Evolutionary conservation across 2,797 vertebrate species (phyloP).

Genomic region (Catamblyrhynchus diadema): DNA sequence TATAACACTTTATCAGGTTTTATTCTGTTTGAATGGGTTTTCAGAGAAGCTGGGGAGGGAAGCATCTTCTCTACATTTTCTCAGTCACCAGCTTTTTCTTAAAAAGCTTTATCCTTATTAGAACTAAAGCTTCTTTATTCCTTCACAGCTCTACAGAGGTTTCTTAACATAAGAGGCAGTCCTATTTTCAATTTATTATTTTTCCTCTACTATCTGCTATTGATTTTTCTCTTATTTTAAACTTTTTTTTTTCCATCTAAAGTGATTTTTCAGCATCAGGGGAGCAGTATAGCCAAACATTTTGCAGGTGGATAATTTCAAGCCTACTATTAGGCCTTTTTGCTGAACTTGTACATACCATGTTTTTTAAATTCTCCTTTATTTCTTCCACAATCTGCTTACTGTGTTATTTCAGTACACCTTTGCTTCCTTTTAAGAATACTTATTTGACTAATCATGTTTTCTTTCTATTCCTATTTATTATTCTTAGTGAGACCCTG

Average conservation of each 20-base stretch:
- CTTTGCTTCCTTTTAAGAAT: background rate
- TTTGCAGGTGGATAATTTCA: background rate
- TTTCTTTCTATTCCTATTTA: background rate
- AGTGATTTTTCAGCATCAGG: background rate
- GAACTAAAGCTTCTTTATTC: constrained; percentile 16
- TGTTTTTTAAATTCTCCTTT: background rate
- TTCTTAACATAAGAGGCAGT: background rate
- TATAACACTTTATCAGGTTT: background rate
- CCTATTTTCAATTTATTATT: background rate
- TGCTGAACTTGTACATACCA: background rate
- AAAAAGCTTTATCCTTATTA: constrained; percentile 16
- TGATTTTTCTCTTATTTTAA: background rate
- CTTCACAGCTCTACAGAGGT: background rate
- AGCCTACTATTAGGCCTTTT: background rate
- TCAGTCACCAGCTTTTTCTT: background rate
- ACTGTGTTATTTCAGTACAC: background rate
- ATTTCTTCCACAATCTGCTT: background rate
- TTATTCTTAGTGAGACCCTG: background rate
- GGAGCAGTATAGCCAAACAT: background rate
- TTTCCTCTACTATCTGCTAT: background rate
- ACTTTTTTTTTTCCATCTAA: background rate
- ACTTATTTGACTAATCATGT: background rate
- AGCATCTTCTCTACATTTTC: background rate
- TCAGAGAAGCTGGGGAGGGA: background rate
- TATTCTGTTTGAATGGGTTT: background rate